A percentile compares a stretch with the other conserved stretches of the same genome.
Conservation (phyloP, 2,888 invertebrate species). For the Lydus trimaculatus region DNA sequence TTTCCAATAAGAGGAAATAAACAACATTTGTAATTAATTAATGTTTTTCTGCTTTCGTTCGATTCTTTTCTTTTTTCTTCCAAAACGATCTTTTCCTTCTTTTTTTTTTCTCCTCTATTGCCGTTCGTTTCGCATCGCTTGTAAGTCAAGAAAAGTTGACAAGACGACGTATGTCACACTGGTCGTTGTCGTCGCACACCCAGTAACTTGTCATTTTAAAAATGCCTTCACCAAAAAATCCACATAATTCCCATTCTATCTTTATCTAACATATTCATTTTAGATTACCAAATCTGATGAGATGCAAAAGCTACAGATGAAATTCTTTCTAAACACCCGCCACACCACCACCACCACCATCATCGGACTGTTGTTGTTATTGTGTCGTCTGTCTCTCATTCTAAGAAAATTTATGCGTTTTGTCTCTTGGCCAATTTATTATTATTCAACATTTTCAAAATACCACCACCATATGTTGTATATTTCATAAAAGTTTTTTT, state of each 20-base stretch:
- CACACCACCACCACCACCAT: too few species aligned
- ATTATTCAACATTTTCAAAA: constrained; percentile 26
- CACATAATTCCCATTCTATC: constrained; percentile 27
- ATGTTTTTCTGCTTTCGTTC: neutral
- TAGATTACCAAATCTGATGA: constrained; percentile 2
- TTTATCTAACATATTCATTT: constrained; percentile 9
- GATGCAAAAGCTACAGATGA: constrained; percentile 1
- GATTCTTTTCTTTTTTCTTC: neutral
- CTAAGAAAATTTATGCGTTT: constrained; percentile 48
- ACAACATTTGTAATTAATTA: neutral
- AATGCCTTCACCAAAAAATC: constrained; percentile 31
- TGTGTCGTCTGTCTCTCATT: constrained; percentile 5
- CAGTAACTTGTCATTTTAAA: constrained; percentile 45
- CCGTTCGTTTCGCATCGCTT: constrained; percentile 27
- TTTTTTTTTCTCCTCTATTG: neutral
- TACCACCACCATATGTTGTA: constrained; percentile 7
- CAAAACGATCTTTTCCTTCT: neutral
- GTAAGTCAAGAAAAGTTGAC: constrained; percentile 42
- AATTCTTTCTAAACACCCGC: neutral
- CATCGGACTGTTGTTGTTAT: neutral
- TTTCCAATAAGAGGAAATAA: too few species aligned
- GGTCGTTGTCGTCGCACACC: constrained; percentile 49
- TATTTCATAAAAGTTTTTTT: neutral
- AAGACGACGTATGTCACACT: constrained; percentile 54
- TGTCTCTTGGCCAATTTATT: constrained; percentile 52